phyloP scores from a whole-genome alignment of 2,888 invertebrate genomes.

The Agonopterix alstromeriana region DNA sequence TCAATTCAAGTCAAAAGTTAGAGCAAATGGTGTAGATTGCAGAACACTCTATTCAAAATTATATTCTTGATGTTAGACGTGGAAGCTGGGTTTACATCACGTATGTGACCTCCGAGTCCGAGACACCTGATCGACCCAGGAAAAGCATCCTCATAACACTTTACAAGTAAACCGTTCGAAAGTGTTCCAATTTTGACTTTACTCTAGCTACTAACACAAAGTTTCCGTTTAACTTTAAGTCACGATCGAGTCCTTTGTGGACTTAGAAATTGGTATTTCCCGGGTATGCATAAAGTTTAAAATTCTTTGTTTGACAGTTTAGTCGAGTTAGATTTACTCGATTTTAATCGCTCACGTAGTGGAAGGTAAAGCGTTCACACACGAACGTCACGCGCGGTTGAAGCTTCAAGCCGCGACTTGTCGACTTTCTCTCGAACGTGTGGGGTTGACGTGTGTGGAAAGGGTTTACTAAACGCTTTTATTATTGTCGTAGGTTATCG shows the following conservation, averaged over 20 bases:
- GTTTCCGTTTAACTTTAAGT: slow-evolving; percentile 27
- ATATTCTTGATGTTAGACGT: too few species aligned
- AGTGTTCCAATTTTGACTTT: slow-evolving; percentile 46
- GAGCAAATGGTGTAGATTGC: too few species aligned
- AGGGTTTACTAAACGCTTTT: slow-evolving; percentile 26
- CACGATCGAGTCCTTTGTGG: slow-evolving; percentile 30
- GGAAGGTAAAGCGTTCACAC: slow-evolving; percentile 37
- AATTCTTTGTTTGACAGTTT: slow-evolving; percentile 26
- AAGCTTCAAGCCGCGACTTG: slow-evolving; percentile 30
- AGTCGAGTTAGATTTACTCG: slow-evolving; percentile 32
- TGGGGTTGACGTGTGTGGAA: slow-evolving; percentile 19
- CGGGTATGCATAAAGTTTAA: slow-evolving; percentile 22
- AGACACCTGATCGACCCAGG: slow-evolving; percentile 22
- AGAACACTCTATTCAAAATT: too few species aligned
- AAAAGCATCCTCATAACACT: slow-evolving; percentile 26
- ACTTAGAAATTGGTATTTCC: slow-evolving; percentile 25
- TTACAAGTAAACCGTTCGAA: slow-evolving; percentile 19
- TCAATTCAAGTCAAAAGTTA: too few species aligned
- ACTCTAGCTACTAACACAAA: slow-evolving; percentile 20
- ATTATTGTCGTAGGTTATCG: slow-evolving; percentile 47
- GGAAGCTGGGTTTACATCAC: slow-evolving; percentile 7
- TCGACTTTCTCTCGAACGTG: slow-evolving; percentile 49
- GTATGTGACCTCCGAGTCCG: slow-evolving; percentile 14
- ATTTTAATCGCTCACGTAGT: slow-evolving; percentile 59
- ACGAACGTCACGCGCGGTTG: slow-evolving; percentile 39